phyloP scores from a whole-genome alignment of 2,888 invertebrate genomes.

The Cataglyphis altisquamis region DNA sequence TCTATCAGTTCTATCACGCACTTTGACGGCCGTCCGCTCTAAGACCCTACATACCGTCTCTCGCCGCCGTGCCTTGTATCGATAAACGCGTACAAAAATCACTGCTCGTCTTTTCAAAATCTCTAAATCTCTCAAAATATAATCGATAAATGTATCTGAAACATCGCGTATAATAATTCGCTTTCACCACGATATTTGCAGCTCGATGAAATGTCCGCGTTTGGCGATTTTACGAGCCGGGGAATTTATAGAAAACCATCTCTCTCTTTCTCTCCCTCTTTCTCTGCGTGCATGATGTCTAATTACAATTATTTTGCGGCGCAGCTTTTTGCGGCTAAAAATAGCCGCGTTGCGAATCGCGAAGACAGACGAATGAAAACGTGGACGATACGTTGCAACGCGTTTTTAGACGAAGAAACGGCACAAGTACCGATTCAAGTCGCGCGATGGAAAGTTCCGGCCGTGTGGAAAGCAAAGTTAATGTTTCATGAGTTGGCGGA shows the following conservation, averaged over 20 bases:
- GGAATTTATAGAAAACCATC: constrained; percentile 14
- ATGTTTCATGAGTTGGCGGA: constrained; percentile 58
- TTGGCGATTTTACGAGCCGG: constrained; percentile 19
- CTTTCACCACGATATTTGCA: not conserved
- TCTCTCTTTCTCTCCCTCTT: not conserved
- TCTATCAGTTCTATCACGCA: constrained; percentile 77
- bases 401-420: constrained; percentile 36
- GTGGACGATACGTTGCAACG: constrained; percentile 7
- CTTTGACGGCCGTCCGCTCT: constrained; percentile 13
- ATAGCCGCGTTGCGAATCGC: constrained; percentile 44
- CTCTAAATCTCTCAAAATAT: not conserved
- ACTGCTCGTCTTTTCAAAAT: not conserved
- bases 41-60: not conserved
- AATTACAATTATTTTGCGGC: constrained; percentile 37
- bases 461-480: constrained; percentile 64
- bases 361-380: constrained; percentile 11
- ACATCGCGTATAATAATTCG: not conserved
- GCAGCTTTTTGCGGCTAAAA: constrained; percentile 28
- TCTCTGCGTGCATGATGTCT: not conserved
- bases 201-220: not conserved
- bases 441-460: constrained; percentile 58
- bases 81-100: not conserved
- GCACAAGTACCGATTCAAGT: constrained; percentile 50
- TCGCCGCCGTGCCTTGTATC: not conserved
- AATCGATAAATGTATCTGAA: not conserved